These are phyloP conservation scores for Leptinotarsa undecemlineata DNA, from an alignment of 1,140 invertebrate species.

Conservation along the genomic window DNA sequence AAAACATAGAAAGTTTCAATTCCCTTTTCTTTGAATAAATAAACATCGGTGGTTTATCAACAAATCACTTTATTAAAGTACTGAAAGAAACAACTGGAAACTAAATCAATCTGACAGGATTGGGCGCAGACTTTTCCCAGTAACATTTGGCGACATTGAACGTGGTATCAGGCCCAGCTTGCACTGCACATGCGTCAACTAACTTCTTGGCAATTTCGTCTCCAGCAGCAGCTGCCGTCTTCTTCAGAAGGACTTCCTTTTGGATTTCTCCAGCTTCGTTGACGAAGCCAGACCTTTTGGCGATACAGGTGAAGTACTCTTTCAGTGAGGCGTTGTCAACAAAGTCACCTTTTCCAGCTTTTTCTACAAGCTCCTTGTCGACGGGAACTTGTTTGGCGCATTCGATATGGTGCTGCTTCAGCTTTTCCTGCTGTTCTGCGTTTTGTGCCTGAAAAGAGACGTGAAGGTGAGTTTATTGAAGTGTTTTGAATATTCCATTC, in stretches of 20 bases:
- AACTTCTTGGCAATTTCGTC: conserved; percentile 40
- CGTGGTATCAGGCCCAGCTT: conserved; percentile 3
- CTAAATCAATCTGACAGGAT: too few species aligned
- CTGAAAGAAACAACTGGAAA: too few species aligned
- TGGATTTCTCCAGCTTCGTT: conserved; percentile 52
- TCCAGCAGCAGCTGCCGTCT: conserved; percentile 53
- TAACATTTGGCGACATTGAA: conserved; percentile 26
- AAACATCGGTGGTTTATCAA: too few species aligned
- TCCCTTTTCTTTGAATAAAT: too few species aligned
- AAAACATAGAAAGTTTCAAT: too few species aligned
- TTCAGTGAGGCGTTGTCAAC: conserved; percentile 49
- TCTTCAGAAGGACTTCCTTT: conserved; percentile 50
- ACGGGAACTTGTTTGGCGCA: conserved; percentile 54
- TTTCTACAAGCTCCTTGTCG: conserved; percentile 49
- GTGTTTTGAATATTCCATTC: too few species aligned
- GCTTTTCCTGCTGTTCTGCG: neutral
- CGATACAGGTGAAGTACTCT: conserved; percentile 56
- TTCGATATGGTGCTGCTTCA: conserved; percentile 38
- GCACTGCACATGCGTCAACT: conserved; percentile 20
- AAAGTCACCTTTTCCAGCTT: conserved; percentile 55
- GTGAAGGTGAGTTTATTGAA: too few species aligned
- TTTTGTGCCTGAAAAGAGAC: too few species aligned
- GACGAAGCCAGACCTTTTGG: conserved; percentile 54
- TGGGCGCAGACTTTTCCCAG: conserved; percentile 7
- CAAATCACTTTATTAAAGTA: too few species aligned